Evolutionary conservation across 1,140 invertebrate genomes (phyloP).

Genomic region (Pogonomyrmex barbatus): DNA sequence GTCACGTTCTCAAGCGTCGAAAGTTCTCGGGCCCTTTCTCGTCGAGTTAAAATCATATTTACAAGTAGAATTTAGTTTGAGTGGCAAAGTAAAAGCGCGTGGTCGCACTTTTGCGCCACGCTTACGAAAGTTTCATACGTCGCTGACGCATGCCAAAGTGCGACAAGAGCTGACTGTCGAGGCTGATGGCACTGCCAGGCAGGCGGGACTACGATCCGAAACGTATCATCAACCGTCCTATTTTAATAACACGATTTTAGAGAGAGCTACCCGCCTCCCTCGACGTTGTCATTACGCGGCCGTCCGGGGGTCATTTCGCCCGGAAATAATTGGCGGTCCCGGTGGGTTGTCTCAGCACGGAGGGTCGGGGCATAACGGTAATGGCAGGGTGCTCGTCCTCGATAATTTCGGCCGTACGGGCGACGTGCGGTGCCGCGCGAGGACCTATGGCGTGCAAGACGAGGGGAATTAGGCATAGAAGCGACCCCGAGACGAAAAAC

Average conservation of each 20-base stretch:
- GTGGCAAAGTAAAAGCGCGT: not conserved
- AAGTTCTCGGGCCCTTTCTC: not conserved
- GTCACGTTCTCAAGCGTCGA: not conserved
- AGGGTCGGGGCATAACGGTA: conserved; percentile 70
- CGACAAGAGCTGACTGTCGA: conserved; percentile 20
- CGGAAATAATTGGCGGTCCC: conserved; percentile 77
- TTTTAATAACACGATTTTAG: conserved; percentile 76
- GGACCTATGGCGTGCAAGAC: conserved; percentile 6
- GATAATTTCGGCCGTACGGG: conserved; percentile 65
- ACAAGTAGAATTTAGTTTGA: not conserved
- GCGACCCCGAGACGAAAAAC: conserved; percentile 53
- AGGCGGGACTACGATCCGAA: conserved; percentile 19
- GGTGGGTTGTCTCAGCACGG: conserved; percentile 59
- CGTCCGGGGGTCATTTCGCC: conserved; percentile 69
- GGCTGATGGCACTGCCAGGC: conserved; percentile 22
- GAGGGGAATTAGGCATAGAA: conserved; percentile 71
- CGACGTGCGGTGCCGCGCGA: conserved; percentile 30
- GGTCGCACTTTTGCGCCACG: not conserved
- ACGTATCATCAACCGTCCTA: conserved; percentile 74
- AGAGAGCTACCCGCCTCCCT: conserved; percentile 31
- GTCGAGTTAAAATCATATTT: conserved; percentile 18
- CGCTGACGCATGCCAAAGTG: not conserved
- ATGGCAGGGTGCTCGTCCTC: conserved; percentile 70
- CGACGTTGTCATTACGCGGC: conserved; percentile 77
- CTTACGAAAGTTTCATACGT: not conserved